Evolutionary conservation across 2,113 vertebrate species (phyloP).

Genomic region (Taurulus bubalis): DNA sequence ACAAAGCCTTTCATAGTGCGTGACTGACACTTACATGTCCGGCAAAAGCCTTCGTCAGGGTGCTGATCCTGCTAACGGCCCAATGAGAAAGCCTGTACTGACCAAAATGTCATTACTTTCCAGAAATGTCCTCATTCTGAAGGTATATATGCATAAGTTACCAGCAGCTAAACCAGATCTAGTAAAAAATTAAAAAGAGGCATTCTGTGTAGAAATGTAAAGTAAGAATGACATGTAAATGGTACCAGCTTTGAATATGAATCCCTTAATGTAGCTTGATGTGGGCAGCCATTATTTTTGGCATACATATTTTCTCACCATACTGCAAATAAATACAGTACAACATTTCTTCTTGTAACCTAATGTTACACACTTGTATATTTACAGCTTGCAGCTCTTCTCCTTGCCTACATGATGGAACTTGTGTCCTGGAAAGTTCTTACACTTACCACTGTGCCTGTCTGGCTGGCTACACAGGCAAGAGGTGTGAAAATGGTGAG

Average conservation of each 20-base stretch:
- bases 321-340: neutral
- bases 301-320: neutral
- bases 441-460: conserved; percentile 92
- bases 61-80: conserved; percentile 12
- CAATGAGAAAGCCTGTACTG: neutral
- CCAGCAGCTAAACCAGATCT: conserved; percentile 27
- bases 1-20: conserved; percentile 32
- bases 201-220: conserved; percentile 43
- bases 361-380: conserved; percentile 32
- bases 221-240: conserved; percentile 33
- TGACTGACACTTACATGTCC: conserved; percentile 21
- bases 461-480: conserved; percentile 94
- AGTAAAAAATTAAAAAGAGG: conserved; percentile 57
- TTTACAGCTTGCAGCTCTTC: conserved; percentile 92
- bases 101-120: conserved; percentile 31
- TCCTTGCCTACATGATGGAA: conserved; percentile 95
- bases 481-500: conserved; percentile 92
- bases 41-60: conserved; percentile 2
- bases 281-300: neutral
- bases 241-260: conserved; percentile 15
- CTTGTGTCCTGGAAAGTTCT: conserved; percentile 88
- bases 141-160: conserved; percentile 3
- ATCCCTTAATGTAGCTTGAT: neutral
- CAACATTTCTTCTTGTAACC: conserved; percentile 9
- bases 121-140: conserved; percentile 43